phyloP scores from a whole-genome alignment of 1,140 invertebrate species.

The Pogonomyrmex californicus region DNA sequence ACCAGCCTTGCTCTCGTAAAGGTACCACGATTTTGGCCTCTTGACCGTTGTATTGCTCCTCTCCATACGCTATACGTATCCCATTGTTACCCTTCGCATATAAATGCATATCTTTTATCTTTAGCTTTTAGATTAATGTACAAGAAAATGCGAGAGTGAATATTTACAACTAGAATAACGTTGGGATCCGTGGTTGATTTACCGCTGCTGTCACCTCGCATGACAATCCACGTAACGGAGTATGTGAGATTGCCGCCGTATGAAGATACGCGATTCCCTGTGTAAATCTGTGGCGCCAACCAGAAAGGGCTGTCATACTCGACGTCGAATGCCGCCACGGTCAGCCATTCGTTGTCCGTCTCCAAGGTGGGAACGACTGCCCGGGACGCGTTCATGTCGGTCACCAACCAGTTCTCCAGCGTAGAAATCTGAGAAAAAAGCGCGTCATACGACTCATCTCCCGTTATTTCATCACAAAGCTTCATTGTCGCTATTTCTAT shows the following conservation, averaged over 20 bases:
- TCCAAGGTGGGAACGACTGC: constrained; percentile 87
- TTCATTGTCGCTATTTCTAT: neutral
- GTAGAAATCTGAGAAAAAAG: constrained; percentile 87
- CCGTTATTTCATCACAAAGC: neutral
- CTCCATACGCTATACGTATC: constrained; percentile 91
- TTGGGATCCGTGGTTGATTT: constrained; percentile 94
- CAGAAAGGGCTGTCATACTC: constrained; percentile 95
- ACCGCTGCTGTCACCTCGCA: constrained; percentile 95
- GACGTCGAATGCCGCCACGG: constrained; percentile 90
- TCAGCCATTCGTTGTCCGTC: constrained; percentile 87
- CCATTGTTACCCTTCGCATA: constrained; percentile 89
- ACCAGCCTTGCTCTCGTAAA: constrained; percentile 92
- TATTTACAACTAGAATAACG: constrained; percentile 93
- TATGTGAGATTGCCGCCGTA: constrained; percentile 95
- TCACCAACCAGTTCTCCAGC: constrained; percentile 89
- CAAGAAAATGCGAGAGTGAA: neutral
- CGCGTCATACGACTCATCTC: neutral
- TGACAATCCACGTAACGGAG: constrained; percentile 93
- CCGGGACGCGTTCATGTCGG: constrained; percentile 88
- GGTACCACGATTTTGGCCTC: constrained; percentile 89
- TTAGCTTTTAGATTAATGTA: neutral
- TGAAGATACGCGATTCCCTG: constrained; percentile 92
- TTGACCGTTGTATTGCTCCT: constrained; percentile 88
- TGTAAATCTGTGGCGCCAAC: constrained; percentile 92
- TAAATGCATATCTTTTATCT: constrained; percentile 28